Base-by-base conservation (phyloP, 2,888 invertebrate species). In the Melolontha melolontha region DNA sequence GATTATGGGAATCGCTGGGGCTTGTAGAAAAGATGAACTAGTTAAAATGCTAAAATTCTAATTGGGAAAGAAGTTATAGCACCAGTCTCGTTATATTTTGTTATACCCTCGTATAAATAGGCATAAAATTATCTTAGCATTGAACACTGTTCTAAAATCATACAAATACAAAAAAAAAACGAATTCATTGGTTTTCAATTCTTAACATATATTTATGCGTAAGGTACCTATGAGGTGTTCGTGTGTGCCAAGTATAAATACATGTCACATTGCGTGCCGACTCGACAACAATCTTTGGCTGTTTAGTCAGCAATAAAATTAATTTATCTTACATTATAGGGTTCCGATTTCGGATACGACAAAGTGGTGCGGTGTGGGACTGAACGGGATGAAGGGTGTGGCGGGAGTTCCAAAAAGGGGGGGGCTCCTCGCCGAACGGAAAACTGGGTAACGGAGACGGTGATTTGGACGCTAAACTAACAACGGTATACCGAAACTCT, bases 251-350 rank as follows among this genome's bases (percentile, higher is more conserved):
- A 62, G 70, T 76, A 80, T 80, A 80, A 81, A 81, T 81, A 80
- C 80, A 79, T 78, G 82, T 81, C 80, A 79, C 79, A 79, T 83
- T 80, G 83, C 83, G 83, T 83, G 83, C 79, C 75, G 71, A 76
- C 77, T 76, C 80, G 82, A 81, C 82, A 82, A 82, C 82, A 81
- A 82, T 82, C 82, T 82, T 81, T 77, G 80, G 78, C 83, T 83
- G 82, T 83, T 83, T 83, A 83, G 83, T 80, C 80, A 80, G 82
- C 81, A 82, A 83, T 83, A 82, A 83, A 84, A 84, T 84, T 83
- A 83, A 83, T 84, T 83, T 83, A 83, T 83, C 83, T 82, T 80
- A 76, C 77, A 77, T 77, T 79, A 78, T 73, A 75, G 59, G 59
- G 59, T 59, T 59, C 59, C 59, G 59, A 59, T 59, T 59, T 59